Conservation (phyloP, 2,797 vertebrate species). For the Chrysocyon brachyurus region DNA sequence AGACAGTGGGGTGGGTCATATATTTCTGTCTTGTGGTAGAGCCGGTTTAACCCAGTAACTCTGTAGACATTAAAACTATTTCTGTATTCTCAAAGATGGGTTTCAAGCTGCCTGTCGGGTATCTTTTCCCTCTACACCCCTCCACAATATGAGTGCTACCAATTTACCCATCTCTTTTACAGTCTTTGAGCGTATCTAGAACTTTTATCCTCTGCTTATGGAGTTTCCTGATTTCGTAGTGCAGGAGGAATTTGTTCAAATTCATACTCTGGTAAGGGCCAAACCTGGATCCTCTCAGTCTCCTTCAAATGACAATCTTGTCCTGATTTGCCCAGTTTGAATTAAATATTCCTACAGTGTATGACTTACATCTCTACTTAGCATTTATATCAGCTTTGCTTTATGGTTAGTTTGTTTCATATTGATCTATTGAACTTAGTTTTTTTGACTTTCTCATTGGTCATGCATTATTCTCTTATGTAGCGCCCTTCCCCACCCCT, state of each 20-base stretch:
- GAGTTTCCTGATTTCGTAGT: background rate
- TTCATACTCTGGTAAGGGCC: background rate
- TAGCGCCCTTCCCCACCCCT: background rate
- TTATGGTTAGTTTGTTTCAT: slow-evolving; percentile 39
- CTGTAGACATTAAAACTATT: background rate
- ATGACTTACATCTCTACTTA: background rate
- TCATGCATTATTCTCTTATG: background rate
- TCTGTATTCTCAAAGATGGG: background rate
- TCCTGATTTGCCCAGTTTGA: slow-evolving; percentile 9
- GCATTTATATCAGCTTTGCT: background rate
- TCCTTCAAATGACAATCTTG: slow-evolving; percentile 20
- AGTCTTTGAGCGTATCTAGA: background rate
- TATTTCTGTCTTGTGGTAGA: background rate
- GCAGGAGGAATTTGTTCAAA: background rate
- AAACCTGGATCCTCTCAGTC: background rate
- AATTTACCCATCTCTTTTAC: background rate
- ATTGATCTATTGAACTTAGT: background rate
- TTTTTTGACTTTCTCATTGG: background rate
- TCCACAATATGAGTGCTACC: background rate
- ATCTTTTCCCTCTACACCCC: background rate
- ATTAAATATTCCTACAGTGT: background rate
- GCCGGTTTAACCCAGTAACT: background rate
- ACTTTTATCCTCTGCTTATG: background rate
- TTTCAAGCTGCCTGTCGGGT: background rate
- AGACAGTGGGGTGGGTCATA: background rate